A percentile compares a stretch with the other conserved stretches of the same genome.
These are phyloP conservation scores for Glareola pratincola DNA, from an alignment of 2,113 vertebrate genomes.

Conservation along the genomic window DNA sequence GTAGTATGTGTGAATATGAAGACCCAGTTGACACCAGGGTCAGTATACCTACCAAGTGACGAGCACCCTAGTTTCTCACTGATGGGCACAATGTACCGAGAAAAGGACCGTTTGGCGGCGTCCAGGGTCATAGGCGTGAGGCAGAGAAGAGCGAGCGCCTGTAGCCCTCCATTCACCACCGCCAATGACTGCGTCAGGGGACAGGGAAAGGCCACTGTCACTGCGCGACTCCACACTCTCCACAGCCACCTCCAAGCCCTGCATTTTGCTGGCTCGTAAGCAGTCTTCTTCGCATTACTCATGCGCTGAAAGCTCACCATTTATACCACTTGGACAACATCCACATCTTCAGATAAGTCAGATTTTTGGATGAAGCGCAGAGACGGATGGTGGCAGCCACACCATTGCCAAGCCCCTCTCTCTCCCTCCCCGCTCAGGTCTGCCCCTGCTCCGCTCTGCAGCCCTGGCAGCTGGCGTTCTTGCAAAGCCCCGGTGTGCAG, in stretches of 20 bases:
- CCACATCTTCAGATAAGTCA: neutral
- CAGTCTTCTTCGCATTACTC: neutral
- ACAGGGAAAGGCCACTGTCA: neutral
- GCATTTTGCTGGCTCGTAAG: rapidly evolving
- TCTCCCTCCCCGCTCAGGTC: neutral
- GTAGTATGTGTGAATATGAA: neutral
- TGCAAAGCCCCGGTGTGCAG: neutral
- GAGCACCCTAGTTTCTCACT: neutral
- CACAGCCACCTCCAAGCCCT: neutral
- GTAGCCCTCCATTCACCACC: neutral
- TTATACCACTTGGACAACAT: neutral
- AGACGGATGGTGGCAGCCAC: rapidly evolving
- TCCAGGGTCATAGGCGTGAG: neutral
- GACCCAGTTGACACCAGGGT: rapidly evolving
- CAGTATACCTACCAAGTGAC: neutral
- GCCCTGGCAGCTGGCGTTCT: neutral
- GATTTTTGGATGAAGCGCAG: neutral
- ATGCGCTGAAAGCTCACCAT: neutral
- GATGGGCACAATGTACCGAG: rapidly evolving
- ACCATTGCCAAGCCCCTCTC: neutral
- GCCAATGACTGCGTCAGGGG: neutral
- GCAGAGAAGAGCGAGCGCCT: neutral
- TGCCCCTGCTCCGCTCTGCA: neutral
- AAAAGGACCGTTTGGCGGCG: neutral
- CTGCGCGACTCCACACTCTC: too few relatives aligned